Evolutionary conservation across 2,797 vertebrate genomes (phyloP).

Genomic region (Carcharodon carcharias): DNA sequence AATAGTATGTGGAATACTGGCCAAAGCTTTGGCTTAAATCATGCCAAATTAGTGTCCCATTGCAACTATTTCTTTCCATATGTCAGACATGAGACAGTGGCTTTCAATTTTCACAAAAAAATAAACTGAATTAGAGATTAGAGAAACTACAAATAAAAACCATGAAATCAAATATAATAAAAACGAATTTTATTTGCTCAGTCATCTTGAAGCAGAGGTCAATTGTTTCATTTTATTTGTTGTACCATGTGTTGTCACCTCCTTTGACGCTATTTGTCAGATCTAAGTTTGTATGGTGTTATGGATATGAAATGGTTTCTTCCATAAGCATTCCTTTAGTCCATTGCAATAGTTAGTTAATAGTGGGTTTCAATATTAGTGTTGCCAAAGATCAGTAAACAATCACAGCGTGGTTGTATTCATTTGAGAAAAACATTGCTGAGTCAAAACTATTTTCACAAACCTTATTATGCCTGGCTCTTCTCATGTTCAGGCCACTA

Average conservation of each 20-base stretch:
- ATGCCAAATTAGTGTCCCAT: too few species aligned
- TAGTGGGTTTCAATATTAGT: neutral
- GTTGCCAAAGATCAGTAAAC: neutral
- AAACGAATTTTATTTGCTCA: too few species aligned
- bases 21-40: too few species aligned
- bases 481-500: neutral
- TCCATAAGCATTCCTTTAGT: neutral
- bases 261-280: neutral
- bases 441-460: neutral
- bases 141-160: too few species aligned
- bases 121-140: too few species aligned
- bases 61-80: too few species aligned
- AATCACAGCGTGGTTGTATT: neutral
- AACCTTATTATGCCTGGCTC: neutral
- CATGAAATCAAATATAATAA: too few species aligned
- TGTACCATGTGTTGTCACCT: neutral
- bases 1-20: too few species aligned
- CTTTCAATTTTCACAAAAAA: too few species aligned
- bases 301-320: neutral
- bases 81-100: too few species aligned
- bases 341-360: neutral
- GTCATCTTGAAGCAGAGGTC: neutral
- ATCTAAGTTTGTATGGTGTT: neutral
- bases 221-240: neutral
- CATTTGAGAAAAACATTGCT: neutral